Evolutionary conservation across 2,888 invertebrate species (phyloP), one percentile per base, ranked within the genome.

Genomic region (Epiblema foenella): DNA sequence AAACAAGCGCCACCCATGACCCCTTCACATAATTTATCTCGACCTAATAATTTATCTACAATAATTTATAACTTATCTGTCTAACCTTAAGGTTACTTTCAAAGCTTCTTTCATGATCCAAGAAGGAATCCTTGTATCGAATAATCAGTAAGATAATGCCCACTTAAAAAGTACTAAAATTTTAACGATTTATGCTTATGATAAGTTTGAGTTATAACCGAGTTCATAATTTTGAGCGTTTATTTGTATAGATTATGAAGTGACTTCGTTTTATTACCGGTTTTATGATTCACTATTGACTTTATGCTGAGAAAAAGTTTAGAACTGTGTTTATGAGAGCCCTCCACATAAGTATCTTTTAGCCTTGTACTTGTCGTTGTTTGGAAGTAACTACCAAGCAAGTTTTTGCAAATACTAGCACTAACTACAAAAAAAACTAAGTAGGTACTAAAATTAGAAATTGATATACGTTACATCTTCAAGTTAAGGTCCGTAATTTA

Each of bases 121-220:
- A 42, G 59, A 82, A 82, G 77, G 85, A 85, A 83, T 86, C 88
- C 79, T 89, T 89, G 86, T 89, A 72, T 75, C 71, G 42, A 74
- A 76, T 87, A 89, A 89, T 90, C 89, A 85, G 83, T 81, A 68
- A 84, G 90, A 91, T 90, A 90, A 83, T 83, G 79, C 75, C 84
- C 86, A 87, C 89, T 92, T 91, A 89, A 88, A 89, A 83, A 83
- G 83, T 83, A 82, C 82, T 91, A 86, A 91, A 70, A 87, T 79
- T 78, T 84, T 78, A 84, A 88, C 91, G 91, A 93, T 92, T 93
- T 93, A 93, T 88, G 80, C 70, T 64, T 54, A 39, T 76, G 89
- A 89, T 89, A 89, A 85, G 75, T 75, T 76, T 77, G 76, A 79
- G 77, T 79, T 82, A 79, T 76, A 76, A 75, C 68, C 74, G 75